These are phyloP conservation scores for Taurulus bubalis DNA, from an alignment of 2,113 vertebrate species.

Conservation along the genomic window DNA sequence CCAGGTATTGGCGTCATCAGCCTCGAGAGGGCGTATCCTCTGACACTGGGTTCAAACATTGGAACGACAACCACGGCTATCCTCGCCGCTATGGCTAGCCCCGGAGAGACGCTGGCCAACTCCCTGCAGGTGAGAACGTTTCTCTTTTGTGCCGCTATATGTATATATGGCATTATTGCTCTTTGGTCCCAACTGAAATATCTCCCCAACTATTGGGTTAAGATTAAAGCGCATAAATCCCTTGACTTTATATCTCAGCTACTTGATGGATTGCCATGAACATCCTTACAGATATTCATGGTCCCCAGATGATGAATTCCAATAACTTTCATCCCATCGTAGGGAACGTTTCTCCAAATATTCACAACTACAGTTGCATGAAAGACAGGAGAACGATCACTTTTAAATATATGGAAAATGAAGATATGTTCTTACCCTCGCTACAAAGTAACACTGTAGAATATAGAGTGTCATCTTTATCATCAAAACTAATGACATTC, in stretches of 20 bases:
- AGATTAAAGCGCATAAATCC: too few relatives aligned
- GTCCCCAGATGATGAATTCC: not conserved
- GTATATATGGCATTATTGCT: not conserved
- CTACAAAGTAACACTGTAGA: not conserved
- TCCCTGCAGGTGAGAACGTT: conserved; percentile 89
- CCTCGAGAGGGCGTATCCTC: conserved; percentile 93
- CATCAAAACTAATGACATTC: not conserved
- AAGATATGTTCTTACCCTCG: not conserved
- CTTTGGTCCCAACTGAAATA: not conserved
- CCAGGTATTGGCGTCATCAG: conserved; percentile 95
- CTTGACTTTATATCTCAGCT: too few relatives aligned
- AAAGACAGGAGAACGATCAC: not conserved
- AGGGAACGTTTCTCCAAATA: not conserved
- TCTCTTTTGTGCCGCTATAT: not conserved
- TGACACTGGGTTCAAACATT: conserved; percentile 95
- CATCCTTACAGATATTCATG: not conserved
- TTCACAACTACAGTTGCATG: too few relatives aligned
- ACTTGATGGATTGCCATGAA: not conserved
- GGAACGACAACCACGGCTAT: conserved; percentile 98
- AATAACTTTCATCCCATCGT: not conserved
- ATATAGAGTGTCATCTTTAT: not conserved
- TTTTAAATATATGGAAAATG: not conserved
- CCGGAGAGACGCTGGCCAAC: conserved; percentile 87
- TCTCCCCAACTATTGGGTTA: not conserved
- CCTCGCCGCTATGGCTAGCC: conserved; percentile 93